Conservation (phyloP, 2,888 invertebrate species). For the Drosophila neonasuta region DNA sequence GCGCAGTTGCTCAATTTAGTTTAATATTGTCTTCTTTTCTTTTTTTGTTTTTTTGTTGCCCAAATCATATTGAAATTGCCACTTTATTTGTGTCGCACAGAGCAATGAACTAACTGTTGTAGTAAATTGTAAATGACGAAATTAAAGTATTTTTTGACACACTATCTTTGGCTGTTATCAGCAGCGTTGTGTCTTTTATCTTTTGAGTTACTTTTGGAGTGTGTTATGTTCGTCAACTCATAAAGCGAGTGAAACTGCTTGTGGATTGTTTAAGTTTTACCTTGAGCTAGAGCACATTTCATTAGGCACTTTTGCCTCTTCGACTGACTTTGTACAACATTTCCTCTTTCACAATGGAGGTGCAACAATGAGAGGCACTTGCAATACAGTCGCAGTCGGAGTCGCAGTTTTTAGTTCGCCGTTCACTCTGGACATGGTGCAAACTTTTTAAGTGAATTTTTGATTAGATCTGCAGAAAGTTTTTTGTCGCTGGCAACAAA, state of each 20-base stretch:
- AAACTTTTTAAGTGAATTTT: conserved; percentile 81
- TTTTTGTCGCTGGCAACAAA: conserved; percentile 70
- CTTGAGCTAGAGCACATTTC: conserved; percentile 42
- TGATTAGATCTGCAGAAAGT: conserved; percentile 80
- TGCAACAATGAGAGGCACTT: conserved; percentile 54
- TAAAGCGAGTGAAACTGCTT: conserved; percentile 7
- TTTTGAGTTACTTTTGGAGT: neutral
- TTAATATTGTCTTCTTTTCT: conserved; percentile 1
- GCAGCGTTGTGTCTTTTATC: neutral
- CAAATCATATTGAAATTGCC: conserved; percentile 59
- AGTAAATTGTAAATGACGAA: conserved; percentile 29
- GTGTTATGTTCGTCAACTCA: neutral
- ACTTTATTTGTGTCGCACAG: conserved; percentile 64
- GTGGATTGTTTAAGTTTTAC: conserved; percentile 36
- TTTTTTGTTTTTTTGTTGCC: conserved; percentile 12
- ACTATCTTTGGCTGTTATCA: neutral
- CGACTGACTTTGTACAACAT: conserved; percentile 6
- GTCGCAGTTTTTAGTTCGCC: conserved; percentile 57
- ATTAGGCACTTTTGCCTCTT: conserved; percentile 45
- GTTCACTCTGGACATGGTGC: conserved; percentile 47
- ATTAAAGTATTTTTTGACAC: neutral
- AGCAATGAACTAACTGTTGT: conserved; percentile 16
- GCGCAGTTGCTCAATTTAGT: conserved; percentile 60
- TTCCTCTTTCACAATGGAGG: conserved; percentile 2
- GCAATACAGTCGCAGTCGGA: conserved; percentile 44